Evolutionary conservation across 2,797 vertebrate species (phyloP).

Genomic region (Smutsia gigantea): DNA sequence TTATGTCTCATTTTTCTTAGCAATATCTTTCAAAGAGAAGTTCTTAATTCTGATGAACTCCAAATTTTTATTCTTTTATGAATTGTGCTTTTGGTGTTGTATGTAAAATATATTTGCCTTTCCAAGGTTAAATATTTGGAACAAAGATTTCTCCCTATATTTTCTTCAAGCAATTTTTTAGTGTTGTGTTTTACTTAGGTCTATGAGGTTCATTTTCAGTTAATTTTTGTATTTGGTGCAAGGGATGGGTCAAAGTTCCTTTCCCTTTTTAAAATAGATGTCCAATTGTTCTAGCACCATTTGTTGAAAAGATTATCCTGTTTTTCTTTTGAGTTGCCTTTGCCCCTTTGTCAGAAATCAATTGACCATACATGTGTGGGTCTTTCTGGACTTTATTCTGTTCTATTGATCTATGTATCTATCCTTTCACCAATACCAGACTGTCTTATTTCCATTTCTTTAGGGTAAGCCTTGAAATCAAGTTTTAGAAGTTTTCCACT

Average conservation of each 20-base stretch:
- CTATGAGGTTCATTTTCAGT: neutral
- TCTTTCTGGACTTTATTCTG: neutral
- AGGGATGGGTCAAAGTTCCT: neutral
- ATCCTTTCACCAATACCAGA: neutral
- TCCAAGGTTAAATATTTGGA: neutral
- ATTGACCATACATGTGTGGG: neutral
- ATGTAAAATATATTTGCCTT: neutral
- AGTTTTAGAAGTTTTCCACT: neutral
- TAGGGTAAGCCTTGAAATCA: neutral
- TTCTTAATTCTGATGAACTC: neutral
- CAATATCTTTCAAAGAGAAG: neutral
- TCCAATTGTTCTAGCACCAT: neutral
- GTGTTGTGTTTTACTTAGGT: neutral
- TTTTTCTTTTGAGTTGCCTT: neutral
- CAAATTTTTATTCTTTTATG: neutral
- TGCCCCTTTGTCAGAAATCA: neutral
- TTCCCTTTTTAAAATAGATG: neutral
- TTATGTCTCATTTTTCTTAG: neutral
- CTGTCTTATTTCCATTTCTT: neutral
- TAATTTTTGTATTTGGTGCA: neutral
- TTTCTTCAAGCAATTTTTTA: neutral
- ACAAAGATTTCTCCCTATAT: neutral
- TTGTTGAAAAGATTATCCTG: neutral
- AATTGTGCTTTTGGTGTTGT: neutral
- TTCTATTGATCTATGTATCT: neutral